phyloP scores from a whole-genome alignment of 2,888 invertebrate species.

The Stenurella melanura region DNA sequence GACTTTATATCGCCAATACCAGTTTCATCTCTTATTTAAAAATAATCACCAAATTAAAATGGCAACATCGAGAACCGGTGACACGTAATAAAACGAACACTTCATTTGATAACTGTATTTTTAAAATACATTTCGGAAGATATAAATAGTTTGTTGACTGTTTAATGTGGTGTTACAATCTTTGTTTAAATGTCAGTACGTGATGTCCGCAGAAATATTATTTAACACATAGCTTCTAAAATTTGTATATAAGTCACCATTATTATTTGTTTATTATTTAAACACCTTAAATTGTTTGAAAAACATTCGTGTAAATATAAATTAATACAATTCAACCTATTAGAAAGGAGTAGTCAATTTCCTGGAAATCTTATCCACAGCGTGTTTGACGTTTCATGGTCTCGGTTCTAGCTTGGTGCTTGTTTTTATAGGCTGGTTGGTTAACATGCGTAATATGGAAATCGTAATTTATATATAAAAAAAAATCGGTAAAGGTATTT shows the following conservation, averaged over 20 bases:
- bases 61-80: not conserved
- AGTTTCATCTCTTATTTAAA: not conserved
- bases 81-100: slow-evolving; percentile 8
- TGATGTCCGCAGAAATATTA: slow-evolving; percentile 29
- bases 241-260: slow-evolving; percentile 16
- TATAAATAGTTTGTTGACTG: slow-evolving; percentile 35
- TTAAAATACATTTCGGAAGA: slow-evolving; percentile 18
- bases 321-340: not conserved
- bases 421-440: too few relatives aligned
- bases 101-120: not conserved
- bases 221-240: slow-evolving; percentile 28
- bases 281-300: not conserved
- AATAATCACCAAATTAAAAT: not conserved
- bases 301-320: not conserved
- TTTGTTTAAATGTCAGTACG: slow-evolving; percentile 34
- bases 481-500: too few relatives aligned
- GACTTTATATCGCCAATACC: too few relatives aligned
- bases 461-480: too few relatives aligned
- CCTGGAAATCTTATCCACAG: too few relatives aligned
- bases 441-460: too few relatives aligned
- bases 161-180: slow-evolving; percentile 8
- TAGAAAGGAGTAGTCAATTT: not conserved
- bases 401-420: too few relatives aligned
- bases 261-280: slow-evolving; percentile 19
- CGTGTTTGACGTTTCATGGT: too few relatives aligned